Base-by-base conservation (phyloP, 2,113 vertebrate species). In the Rhabdomys dilectus region DNA sequence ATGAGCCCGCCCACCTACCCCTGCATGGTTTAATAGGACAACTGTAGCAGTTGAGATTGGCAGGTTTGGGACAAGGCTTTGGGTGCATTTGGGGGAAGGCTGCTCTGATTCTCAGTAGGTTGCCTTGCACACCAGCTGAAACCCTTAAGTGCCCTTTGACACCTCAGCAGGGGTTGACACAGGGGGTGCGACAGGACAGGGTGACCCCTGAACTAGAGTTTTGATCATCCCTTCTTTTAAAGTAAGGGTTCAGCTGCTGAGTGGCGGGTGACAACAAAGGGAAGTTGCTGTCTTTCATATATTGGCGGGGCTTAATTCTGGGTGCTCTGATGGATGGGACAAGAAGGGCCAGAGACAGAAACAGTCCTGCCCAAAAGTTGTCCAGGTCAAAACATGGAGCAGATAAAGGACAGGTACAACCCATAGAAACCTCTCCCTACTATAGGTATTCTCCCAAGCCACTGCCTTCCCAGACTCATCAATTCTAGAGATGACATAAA, bases 401-500 rank as follows among this genome's bases (percentile, higher is more conserved):
- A 72, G 48, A 16, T 60, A 68, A 88, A 88, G 72, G 34, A 39
- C 0, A 1, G 16, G 36, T 1, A 0, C 7, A 21, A 19, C n/a
- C 4, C 36, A 13, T 22, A 9, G n/a, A n/a, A 87, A 19, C 10
- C 29, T 0, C 53, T 7, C n/a, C 17, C 42, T 15, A 45, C 68
- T n/a, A 0, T 24, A 26, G 51, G 5, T 39, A 7, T 2, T 26
- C 22, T 45, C 58, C 51, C 0, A 10, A 31, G 36, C 29, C 0
- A 0, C 45, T 34, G 62, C 58, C 22, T 73, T 39, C 48, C 51
- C 12, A 4, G 26, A 13, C 64, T 88, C 29, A 34, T 39, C 51
- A 48, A 39, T n/a, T 66, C 39, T 56, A 90, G 45, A 48, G 56
- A 58, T 0, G 0, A 42, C 45, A 29, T 60, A 92, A 58, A 68